phyloP scores from a whole-genome alignment of 2,113 vertebrate species.

The Electrona antarctica region DNA sequence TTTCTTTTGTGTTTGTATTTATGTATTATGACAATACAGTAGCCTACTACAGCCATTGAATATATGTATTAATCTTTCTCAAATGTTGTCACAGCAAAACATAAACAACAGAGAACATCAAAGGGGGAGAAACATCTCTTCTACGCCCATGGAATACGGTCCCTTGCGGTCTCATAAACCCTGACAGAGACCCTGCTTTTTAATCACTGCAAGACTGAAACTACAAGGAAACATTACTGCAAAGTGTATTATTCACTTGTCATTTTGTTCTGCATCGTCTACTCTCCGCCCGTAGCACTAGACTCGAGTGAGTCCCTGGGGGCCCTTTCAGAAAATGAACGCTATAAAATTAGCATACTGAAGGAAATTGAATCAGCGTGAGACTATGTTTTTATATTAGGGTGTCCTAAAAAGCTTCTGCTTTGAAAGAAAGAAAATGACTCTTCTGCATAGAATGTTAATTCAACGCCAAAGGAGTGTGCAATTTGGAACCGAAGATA shows the following conservation, averaged over 20 bases:
- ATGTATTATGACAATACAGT: not conserved
- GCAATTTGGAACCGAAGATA: too few relatives aligned
- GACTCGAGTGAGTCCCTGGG: not conserved
- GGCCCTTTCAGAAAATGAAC: slow-evolving; percentile 12
- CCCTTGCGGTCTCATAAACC: slow-evolving; percentile 5
- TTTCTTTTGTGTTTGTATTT: not conserved
- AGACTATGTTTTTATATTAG: too few relatives aligned
- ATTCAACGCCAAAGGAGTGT: too few relatives aligned
- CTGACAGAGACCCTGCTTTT: too few relatives aligned
- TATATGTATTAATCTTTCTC: too few relatives aligned
- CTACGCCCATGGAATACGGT: not conserved
- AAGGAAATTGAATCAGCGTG: not conserved
- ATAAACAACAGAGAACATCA: not conserved
- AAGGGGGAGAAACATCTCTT: not conserved
- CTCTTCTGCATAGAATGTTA: too few relatives aligned
- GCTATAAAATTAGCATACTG: not conserved
- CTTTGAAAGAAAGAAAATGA: not conserved
- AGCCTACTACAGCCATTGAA: too few relatives aligned
- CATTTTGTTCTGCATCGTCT: not conserved
- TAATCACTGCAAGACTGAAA: not conserved
- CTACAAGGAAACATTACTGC: not conserved
- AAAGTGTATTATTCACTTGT: not conserved
- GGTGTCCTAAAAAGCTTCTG: not conserved
- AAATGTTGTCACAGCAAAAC: too few relatives aligned
- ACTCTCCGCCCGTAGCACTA: not conserved